These are phyloP conservation scores for Eupeodes latifasciatus DNA, from an alignment of 2,888 invertebrate genomes.

Conservation along the genomic window DNA sequence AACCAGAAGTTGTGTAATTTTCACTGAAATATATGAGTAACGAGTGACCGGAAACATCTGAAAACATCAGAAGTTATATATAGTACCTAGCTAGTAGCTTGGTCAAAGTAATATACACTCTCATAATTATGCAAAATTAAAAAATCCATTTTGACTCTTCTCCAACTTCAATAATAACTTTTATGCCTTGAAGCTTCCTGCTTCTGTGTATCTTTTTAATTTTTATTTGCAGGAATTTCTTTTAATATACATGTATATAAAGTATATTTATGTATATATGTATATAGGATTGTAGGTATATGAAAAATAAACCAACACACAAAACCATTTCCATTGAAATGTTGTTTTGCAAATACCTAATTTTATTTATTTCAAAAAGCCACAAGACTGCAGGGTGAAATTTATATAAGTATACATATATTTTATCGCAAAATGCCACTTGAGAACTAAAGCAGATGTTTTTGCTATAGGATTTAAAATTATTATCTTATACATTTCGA, in stretches of 20 bases:
- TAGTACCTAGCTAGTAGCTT: no score
- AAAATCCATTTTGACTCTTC: neutral
- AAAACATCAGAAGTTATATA: neutral
- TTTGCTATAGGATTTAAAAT: neutral
- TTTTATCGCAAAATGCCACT: conserved; percentile 9
- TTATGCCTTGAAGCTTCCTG: neutral
- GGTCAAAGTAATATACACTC: no score
- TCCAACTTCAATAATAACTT: neutral
- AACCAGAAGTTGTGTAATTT: neutral
- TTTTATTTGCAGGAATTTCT: neutral
- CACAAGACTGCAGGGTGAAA: conserved; percentile 6
- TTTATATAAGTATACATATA: neutral
- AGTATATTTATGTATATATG: neutral
- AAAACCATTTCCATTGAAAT: neutral
- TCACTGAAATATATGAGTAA: neutral
- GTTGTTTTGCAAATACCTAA: neutral
- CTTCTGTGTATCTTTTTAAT: neutral
- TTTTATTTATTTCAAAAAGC: conserved; percentile 1
- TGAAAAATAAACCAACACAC: neutral
- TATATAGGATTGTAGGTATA: neutral
- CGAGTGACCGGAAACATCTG: neutral
- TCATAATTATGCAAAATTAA: neutral
- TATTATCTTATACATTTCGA: neutral
- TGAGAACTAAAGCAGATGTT: conserved; percentile 15
- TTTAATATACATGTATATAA: neutral